Evolutionary conservation across 2,888 invertebrate species (phyloP), one percentile per base, ranked within the genome.

Genomic region (Cinara cedri): DNA sequence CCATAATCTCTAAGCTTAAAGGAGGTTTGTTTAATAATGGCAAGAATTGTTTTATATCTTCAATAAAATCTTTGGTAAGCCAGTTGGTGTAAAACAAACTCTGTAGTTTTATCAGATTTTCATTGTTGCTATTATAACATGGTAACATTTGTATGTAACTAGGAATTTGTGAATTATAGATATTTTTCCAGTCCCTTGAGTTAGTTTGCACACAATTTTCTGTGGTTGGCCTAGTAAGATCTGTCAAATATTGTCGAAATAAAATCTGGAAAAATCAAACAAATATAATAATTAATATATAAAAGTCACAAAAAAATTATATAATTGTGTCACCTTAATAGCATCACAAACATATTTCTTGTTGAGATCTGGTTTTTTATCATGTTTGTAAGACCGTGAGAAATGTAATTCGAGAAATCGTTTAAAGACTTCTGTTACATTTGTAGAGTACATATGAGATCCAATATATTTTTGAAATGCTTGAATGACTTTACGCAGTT

Each of bases 1-100:
- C 84, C 60, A 85, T 83, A 9, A 84, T 83, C 49, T 83, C 83
- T 11, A 85, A 82, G 80, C 84, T 84, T 42, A 84, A 83, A 49
- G 83, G 81, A 21, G 82, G 81, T 11, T 82, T 83, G 24, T 82
- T 81, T 49, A 83, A 82, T 51, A 83, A 83, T 34, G 82, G 82
- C 3, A 83, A 82, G 84, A 91, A 91, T 63, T 89, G 88, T 81
- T 89, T 87, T 16, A 91, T 89, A 84, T 91, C 91, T 0, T 88
- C 87, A 54, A 90, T 85, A 63, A 89, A 88, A 82, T 88, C 88
- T 34, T 86, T 86, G 1, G 89, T 88, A 24, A 90, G 84, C 82
- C 88, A 86, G 80, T 87, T 87, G 81, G 88, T 89, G 54, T 88
- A 90, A 63, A 90, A 85, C 14, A 91, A 84, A 1, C 90, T 90